A percentile compares a stretch with the other conserved stretches of the same genome.
These are phyloP conservation scores for Linnaemya tessellans DNA, from an alignment of 2,888 invertebrate species.

Conservation along the genomic window DNA sequence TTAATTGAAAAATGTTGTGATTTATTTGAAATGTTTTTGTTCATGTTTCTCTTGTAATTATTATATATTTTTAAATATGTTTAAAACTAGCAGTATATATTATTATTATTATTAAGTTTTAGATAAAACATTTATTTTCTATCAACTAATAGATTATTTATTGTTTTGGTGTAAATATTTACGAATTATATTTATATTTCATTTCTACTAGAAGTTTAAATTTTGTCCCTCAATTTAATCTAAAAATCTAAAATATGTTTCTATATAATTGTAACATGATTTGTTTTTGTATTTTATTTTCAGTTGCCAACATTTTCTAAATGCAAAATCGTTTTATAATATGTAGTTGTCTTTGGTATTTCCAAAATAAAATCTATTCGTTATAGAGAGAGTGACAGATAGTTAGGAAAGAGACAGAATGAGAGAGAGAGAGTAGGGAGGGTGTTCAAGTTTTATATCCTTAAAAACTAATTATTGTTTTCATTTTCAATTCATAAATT, in stretches of 20 bases:
- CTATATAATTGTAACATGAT: slow-evolving; percentile 54
- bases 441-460: slow-evolving; percentile 51
- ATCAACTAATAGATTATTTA: slow-evolving; percentile 45
- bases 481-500: slow-evolving; percentile 69
- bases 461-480: slow-evolving; percentile 72
- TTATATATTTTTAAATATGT: slow-evolving; percentile 4
- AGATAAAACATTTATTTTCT: slow-evolving; percentile 39
- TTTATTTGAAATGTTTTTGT: slow-evolving; percentile 55
- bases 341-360: slow-evolving; percentile 24
- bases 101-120: slow-evolving; percentile 2
- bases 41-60: slow-evolving; percentile 6
- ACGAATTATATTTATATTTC: slow-evolving; percentile 23
- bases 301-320: slow-evolving; percentile 57
- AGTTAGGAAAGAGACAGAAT: slow-evolving; percentile 28
- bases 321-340: slow-evolving; percentile 67
- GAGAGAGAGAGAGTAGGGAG: slow-evolving; percentile 1
- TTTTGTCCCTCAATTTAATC: slow-evolving; percentile 42
- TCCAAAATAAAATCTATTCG: slow-evolving; percentile 59
- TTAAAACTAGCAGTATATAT: slow-evolving; percentile 48
- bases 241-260: slow-evolving; percentile 56
- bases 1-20: slow-evolving; percentile 64
- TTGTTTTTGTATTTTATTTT: slow-evolving; percentile 14
- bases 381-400: slow-evolving; percentile 29
- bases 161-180: slow-evolving; percentile 61
- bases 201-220: slow-evolving; percentile 36